phyloP scores from a whole-genome alignment of 2,888 invertebrate species.

The Corbicula japonica region DNA sequence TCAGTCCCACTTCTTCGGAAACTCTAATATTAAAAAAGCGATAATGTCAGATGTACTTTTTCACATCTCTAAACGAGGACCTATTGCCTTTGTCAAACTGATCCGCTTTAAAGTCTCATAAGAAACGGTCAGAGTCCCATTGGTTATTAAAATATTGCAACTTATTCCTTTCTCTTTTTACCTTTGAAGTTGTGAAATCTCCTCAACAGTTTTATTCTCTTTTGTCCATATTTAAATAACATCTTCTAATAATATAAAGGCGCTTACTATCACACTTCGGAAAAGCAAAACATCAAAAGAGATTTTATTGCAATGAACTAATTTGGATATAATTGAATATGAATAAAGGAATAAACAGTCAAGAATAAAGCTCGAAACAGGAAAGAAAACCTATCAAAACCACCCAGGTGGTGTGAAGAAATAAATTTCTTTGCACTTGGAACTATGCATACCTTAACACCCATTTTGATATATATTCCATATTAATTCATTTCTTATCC shows the following conservation, averaged over 20 bases:
- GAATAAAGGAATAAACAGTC: slow-evolving; percentile 4
- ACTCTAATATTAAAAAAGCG: no score
- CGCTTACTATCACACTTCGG: not conserved
- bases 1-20: no score
- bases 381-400: slow-evolving; percentile 3
- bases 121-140: slow-evolving; percentile 20
- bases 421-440: slow-evolving; percentile 50
- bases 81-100: slow-evolving; percentile 3
- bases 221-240: slow-evolving; percentile 44
- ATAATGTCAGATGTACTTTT: no score
- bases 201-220: slow-evolving; percentile 24
- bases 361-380: slow-evolving; percentile 12
- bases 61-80: not conserved
- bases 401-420: slow-evolving; percentile 37
- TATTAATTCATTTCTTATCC: no score
- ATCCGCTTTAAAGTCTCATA: slow-evolving; percentile 18
- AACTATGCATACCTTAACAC: slow-evolving; percentile 28
- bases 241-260: slow-evolving; percentile 38
- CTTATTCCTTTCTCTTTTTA: slow-evolving; percentile 31
- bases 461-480: no score
- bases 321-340: slow-evolving; percentile 32
- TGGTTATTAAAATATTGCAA: slow-evolving; percentile 38
- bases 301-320: slow-evolving; percentile 53
- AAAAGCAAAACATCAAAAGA: slow-evolving; percentile 46
- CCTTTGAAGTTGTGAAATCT: slow-evolving; percentile 40